These are phyloP conservation scores for Cosmorhoe ocellata DNA, from an alignment of 2,888 invertebrate species.

Conservation along the genomic window DNA sequence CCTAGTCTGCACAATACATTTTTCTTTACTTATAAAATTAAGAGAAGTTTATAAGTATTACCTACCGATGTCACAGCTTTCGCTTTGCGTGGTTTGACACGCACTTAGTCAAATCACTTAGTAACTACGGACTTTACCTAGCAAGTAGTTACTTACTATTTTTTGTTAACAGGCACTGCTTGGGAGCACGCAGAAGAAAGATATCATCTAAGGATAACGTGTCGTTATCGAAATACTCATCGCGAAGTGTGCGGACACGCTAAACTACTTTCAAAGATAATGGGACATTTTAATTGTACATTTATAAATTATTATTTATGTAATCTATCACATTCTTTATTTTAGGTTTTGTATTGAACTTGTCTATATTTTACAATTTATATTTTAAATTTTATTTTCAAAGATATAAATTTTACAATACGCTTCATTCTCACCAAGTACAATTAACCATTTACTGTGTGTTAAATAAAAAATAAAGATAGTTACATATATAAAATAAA, in stretches of 20 bases:
- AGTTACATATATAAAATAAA: constrained; percentile 51
- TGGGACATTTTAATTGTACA: constrained; percentile 20
- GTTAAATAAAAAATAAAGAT: constrained; percentile 44
- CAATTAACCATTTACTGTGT: constrained; percentile 66
- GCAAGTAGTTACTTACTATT: background rate
- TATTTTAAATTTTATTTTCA: constrained; percentile 40
- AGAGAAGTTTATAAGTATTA: too few species aligned
- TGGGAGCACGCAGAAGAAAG: constrained; percentile 71
- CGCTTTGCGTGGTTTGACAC: too few species aligned
- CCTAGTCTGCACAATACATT: too few species aligned
- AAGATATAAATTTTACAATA: constrained; percentile 61
- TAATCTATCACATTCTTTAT: constrained; percentile 23
- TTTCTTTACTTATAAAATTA: too few species aligned
- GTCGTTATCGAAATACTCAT: constrained; percentile 36
- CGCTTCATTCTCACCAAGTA: constrained; percentile 78
- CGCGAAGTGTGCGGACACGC: constrained; percentile 41
- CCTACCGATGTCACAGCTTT: too few species aligned
- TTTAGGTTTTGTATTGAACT: constrained; percentile 20
- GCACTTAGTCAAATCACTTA: too few species aligned
- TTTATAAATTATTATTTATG: constrained; percentile 22
- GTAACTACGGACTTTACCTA: too few species aligned
- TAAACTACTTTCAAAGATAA: constrained; percentile 23
- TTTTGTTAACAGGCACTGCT: constrained; percentile 68
- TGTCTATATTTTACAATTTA: constrained; percentile 21
- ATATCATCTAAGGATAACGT: constrained; percentile 58